Percentiles rank a stretch among this genome's conserved stretches.
These are phyloP conservation scores for Neomorphus geoffroyi DNA, from an alignment of 2,797 vertebrate species.

Conservation along the genomic window DNA sequence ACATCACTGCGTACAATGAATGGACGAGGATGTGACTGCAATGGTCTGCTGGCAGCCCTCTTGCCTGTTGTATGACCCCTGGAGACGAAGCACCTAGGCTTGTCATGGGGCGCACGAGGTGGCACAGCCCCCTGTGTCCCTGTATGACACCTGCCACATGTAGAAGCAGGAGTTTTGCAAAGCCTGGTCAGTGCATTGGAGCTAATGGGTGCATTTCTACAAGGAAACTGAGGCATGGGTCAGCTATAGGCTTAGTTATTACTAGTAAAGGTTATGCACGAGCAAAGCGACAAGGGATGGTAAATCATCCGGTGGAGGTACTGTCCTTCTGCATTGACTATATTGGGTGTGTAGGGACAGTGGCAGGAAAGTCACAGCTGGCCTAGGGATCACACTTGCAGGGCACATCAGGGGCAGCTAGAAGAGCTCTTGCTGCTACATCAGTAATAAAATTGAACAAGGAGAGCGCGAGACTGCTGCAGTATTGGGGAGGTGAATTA, in stretches of 20 bases:
- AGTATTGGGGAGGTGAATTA: not conserved
- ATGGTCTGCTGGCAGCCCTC: slow-evolving; percentile 28
- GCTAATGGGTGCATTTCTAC: not conserved
- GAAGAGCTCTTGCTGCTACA: not conserved
- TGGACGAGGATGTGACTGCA: slow-evolving; percentile 33
- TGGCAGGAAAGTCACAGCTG: not conserved
- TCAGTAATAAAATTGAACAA: not conserved
- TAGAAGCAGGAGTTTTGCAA: not conserved
- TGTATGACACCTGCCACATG: not conserved
- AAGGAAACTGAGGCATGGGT: not conserved
- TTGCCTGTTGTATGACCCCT: not conserved
- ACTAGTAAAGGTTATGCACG: not conserved
- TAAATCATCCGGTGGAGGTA: accelerated
- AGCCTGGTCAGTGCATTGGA: not conserved
- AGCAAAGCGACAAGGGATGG: not conserved
- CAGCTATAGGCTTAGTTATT: not conserved
- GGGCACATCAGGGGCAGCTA: not conserved
- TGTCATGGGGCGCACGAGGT: accelerated
- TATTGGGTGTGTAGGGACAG: not conserved
- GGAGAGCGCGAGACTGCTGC: not conserved
- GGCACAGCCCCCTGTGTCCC: accelerated
- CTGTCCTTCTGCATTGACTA: not conserved
- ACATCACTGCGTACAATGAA: slow-evolving; percentile 46
- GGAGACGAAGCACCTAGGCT: not conserved
- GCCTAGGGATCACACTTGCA: not conserved